Evolutionary conservation across 2,888 invertebrate species (phyloP).

Genomic region (Teinopalpus imperialis): DNA sequence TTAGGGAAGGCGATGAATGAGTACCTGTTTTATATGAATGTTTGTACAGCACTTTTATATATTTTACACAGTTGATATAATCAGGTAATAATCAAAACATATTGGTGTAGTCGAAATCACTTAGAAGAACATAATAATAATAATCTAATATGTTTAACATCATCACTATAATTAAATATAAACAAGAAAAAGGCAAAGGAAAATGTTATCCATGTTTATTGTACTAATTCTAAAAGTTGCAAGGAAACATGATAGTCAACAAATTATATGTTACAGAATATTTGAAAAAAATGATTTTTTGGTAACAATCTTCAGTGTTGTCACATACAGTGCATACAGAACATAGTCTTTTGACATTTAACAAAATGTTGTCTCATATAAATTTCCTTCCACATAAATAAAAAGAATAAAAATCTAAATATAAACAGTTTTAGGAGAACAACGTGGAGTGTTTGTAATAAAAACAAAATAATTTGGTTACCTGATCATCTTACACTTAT

Average conservation of each 20-base stretch:
- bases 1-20: too few relatives aligned
- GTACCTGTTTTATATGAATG: too few relatives aligned
- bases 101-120: too few relatives aligned
- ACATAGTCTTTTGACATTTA: slow-evolving; percentile 4
- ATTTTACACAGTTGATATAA: slow-evolving; percentile 2
- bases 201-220: slow-evolving; percentile 73
- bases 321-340: slow-evolving; percentile 11
- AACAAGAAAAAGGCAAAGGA: slow-evolving; percentile 38
- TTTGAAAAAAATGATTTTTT: slow-evolving; percentile 64
- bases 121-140: too few relatives aligned
- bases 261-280: slow-evolving; percentile 49
- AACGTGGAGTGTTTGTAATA: slow-evolving; percentile 30
- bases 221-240: slow-evolving; percentile 66
- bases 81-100: slow-evolving; percentile 15
- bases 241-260: slow-evolving; percentile 63
- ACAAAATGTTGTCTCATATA: slow-evolving; percentile 20
- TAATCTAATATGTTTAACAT: too few relatives aligned
- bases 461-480: slow-evolving; percentile 9
- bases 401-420: slow-evolving; percentile 49
- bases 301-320: slow-evolving; percentile 50
- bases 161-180: slow-evolving; percentile 6
- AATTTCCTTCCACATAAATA: slow-evolving; percentile 38
- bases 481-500: slow-evolving; percentile 17
- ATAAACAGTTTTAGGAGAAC: slow-evolving; percentile 41
- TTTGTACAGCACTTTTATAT: too few relatives aligned